A percentile compares a stretch with the other conserved stretches of the same genome.
These are phyloP conservation scores for Vombatus ursinus DNA, from an alignment of 2,113 vertebrate species.

Conservation along the genomic window DNA sequence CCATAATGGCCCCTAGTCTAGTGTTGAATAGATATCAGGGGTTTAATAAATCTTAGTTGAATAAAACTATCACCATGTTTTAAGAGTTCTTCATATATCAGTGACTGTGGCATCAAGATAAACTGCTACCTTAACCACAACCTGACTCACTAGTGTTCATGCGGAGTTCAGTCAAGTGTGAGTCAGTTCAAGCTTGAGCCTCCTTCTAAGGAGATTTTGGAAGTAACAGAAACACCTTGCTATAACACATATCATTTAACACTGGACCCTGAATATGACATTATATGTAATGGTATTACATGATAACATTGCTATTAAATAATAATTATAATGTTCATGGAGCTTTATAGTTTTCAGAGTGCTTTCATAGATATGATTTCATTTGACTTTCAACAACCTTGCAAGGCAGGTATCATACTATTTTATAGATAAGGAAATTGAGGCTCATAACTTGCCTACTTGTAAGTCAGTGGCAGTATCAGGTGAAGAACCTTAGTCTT, in stretches of 20 bases:
- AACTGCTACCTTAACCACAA: background rate
- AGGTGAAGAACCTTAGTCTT: background rate
- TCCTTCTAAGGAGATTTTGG: background rate
- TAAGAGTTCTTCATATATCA: background rate
- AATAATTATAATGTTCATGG: background rate
- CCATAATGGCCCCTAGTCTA: background rate
- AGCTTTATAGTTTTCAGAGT: background rate
- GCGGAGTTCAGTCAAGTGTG: background rate
- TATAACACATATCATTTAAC: background rate
- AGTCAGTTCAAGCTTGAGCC: background rate
- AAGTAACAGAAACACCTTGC: background rate
- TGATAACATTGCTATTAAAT: background rate
- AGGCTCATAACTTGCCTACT: background rate
- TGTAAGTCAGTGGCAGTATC: background rate
- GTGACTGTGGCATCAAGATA: background rate
- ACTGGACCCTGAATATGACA: background rate
- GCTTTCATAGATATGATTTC: background rate
- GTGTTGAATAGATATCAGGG: background rate
- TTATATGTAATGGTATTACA: background rate
- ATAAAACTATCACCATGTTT: background rate
- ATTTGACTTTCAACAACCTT: background rate
- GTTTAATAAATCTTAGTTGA: background rate
- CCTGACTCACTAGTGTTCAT: background rate
- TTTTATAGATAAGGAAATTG: too few relatives aligned
- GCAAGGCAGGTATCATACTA: rapidly evolving